Evolutionary conservation across 2,888 invertebrate species (phyloP).

Genomic region (Lampropteryx suffumata): DNA sequence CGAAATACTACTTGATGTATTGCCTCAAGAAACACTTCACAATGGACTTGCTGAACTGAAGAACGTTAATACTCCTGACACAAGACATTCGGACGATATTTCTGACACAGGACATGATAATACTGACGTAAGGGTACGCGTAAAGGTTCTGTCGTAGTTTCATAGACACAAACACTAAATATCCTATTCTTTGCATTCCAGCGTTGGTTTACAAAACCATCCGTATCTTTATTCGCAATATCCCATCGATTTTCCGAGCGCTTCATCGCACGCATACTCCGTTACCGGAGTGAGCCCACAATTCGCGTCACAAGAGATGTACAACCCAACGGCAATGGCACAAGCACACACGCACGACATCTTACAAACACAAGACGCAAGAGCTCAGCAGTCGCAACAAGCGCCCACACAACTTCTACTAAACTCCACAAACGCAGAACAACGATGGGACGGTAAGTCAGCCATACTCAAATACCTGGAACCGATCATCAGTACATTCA

Average conservation of each 20-base stretch:
- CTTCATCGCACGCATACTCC: slow-evolving; percentile 80
- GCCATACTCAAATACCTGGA: slow-evolving; percentile 73
- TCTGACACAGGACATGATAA: not conserved
- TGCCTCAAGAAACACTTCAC: not conserved
- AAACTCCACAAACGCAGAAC: slow-evolving; percentile 72
- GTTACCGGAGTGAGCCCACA: slow-evolving; percentile 76
- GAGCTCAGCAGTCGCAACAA: slow-evolving; percentile 81
- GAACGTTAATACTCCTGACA: too few species aligned
- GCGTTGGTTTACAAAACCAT: slow-evolving; percentile 77
- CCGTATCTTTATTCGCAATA: slow-evolving; percentile 81
- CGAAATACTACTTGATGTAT: not conserved
- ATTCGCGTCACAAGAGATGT: slow-evolving; percentile 76
- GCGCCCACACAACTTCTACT: slow-evolving; percentile 65
- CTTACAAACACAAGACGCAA: slow-evolving; percentile 70
- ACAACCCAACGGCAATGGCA: slow-evolving; percentile 70
- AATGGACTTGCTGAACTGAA: too few species aligned
- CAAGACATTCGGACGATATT: too few species aligned
- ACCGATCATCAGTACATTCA: slow-evolving; percentile 67
- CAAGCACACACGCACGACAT: slow-evolving; percentile 70
- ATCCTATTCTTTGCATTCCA: slow-evolving; percentile 72
- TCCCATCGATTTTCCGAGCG: slow-evolving; percentile 80
- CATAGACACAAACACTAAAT: slow-evolving; percentile 40
- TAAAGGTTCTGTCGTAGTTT: too few species aligned
- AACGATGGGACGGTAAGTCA: slow-evolving; percentile 81
- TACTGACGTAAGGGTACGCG: too few species aligned